Conservation (phyloP, 2,797 vertebrate genomes). For the Sebastes iracundus region DNA sequence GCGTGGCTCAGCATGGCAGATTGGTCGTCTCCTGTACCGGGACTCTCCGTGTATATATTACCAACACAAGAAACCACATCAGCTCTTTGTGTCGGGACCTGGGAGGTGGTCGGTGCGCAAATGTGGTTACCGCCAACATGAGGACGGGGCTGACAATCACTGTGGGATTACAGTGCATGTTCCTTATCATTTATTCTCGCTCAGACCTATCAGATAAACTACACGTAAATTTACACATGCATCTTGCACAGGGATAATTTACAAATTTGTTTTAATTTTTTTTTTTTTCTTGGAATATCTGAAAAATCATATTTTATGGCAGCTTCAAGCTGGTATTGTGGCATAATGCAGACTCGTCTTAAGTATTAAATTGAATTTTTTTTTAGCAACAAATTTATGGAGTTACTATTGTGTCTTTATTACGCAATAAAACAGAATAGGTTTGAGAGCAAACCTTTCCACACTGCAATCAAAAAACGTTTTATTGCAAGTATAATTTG, state of each 20-base stretch:
- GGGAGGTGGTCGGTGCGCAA: conserved; percentile 48
- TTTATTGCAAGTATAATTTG: too few relatives aligned
- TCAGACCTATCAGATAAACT: conserved; percentile 53
- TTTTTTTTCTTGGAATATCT: conserved; percentile 55
- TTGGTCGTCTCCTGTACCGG: conserved; percentile 77
- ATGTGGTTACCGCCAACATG: conserved; percentile 33
- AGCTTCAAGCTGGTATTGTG: conserved; percentile 63
- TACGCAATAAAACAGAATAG: too few relatives aligned
- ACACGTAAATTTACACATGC: conserved; percentile 67
- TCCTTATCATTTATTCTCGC: conserved; percentile 31
- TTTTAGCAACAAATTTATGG: conserved; percentile 25
- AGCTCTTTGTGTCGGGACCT: conserved; percentile 56
- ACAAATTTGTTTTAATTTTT: conserved; percentile 36
- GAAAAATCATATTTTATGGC: conserved; percentile 50
- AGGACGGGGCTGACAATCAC: conserved; percentile 45
- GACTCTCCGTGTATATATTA: conserved; percentile 54
- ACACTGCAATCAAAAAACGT: too few relatives aligned
- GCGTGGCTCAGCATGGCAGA: conserved; percentile 98
- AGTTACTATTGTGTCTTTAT: too few relatives aligned
- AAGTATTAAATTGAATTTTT: conserved; percentile 7
- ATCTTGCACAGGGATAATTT: conserved; percentile 65
- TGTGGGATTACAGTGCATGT: conserved; percentile 55
- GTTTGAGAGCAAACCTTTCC: too few relatives aligned
- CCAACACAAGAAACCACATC: conserved; percentile 53
- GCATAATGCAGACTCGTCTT: conserved; percentile 34